A percentile compares a stretch with the other conserved stretches of the same genome.
phyloP scores from a whole-genome alignment of 2,113 vertebrate genomes.

The Argyrosomus japonicus region DNA sequence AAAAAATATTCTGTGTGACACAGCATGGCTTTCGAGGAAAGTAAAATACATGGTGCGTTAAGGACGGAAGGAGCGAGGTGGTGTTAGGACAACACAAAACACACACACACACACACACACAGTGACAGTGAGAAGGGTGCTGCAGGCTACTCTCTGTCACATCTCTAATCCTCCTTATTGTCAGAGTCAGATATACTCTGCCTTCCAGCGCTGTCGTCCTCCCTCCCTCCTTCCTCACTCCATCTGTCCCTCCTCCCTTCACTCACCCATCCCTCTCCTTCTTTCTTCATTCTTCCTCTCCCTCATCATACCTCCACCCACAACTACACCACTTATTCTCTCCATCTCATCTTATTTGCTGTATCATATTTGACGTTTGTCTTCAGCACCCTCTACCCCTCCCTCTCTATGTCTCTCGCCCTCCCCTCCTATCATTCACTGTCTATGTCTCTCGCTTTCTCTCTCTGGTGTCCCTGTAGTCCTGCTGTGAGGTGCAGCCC shows the following conservation, averaged over 20 bases:
- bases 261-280: background rate
- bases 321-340: background rate
- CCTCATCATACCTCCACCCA: conserved; percentile 9
- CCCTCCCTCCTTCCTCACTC: background rate
- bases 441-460: background rate
- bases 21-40: background rate
- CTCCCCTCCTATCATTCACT: background rate
- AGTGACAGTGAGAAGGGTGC: conserved; percentile 41
- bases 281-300: conserved; percentile 4
- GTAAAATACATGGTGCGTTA: conserved; percentile 1
- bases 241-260: background rate
- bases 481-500: conserved; percentile 64
- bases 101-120: conserved; percentile 41
- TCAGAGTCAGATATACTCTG: conserved; percentile 66
- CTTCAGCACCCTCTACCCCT: background rate
- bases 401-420: background rate
- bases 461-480: background rate
- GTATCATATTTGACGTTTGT: background rate
- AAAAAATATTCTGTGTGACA: background rate
- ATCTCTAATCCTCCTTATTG: conserved; percentile 75
- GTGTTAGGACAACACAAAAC: conserved; percentile 39
- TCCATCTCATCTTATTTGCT: conserved; percentile 1
- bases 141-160: conserved; percentile 54
- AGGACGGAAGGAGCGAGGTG: conserved; percentile 23
- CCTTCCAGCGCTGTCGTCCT: conserved; percentile 34